phyloP scores from a whole-genome alignment of 2,797 vertebrate genomes.

The Cryptoblepharus egeriae region DNA sequence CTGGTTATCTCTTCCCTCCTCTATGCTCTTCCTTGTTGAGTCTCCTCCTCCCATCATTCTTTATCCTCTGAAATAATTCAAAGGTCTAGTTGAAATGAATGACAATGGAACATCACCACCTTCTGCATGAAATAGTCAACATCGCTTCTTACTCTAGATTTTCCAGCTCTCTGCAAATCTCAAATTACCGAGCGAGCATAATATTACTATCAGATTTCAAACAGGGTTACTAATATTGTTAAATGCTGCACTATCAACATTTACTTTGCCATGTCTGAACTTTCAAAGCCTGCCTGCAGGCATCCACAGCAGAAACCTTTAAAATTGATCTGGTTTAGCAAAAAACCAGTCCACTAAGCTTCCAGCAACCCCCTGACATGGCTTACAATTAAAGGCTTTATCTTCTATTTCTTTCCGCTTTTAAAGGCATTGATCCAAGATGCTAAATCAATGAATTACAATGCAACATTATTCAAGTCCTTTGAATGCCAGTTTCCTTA shows the following conservation, averaged over 20 bases:
- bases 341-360: slow-evolving; percentile 61
- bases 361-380: slow-evolving; percentile 54
- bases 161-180: accelerated
- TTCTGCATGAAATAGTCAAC: neutral
- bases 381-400: slow-evolving; percentile 61
- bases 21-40: too few species aligned
- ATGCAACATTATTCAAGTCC: slow-evolving; percentile 51
- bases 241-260: slow-evolving; percentile 52
- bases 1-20: too few species aligned
- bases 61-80: neutral
- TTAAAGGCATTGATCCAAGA: slow-evolving; percentile 63
- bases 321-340: slow-evolving; percentile 67
- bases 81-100: neutral
- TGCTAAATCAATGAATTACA: slow-evolving; percentile 53
- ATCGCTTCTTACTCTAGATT: accelerated
- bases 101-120: neutral
- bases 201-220: neutral
- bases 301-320: slow-evolving; percentile 64
- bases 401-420: slow-evolving; percentile 56
- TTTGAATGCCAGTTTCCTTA: slow-evolving; percentile 31
- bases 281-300: slow-evolving; percentile 52
- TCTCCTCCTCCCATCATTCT: too few species aligned
- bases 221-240: slow-evolving; percentile 40
- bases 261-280: slow-evolving; percentile 63
- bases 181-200: neutral